Evolutionary conservation across 2,797 vertebrate genomes (phyloP), one percentile per base, ranked within the genome.

Genomic region (Yasuhikotakia modesta): DNA sequence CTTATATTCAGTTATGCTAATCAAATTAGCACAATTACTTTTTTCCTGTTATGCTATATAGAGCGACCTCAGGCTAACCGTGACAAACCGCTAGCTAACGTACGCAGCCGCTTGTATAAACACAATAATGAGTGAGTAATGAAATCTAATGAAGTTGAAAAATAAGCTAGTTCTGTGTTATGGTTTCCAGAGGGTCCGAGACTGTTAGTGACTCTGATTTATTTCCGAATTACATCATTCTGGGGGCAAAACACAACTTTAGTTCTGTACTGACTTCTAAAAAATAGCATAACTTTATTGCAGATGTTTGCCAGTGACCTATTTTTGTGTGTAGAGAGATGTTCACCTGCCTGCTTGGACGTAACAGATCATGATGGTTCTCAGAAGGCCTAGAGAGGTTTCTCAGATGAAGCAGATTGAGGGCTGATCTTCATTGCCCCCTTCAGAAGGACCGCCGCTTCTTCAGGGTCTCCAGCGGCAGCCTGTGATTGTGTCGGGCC

Each of bases 401-500:
- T n/a, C n/a, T n/a, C n/a, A n/a, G n/a, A n/a, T n/a, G n/a, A n/a
- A n/a, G n/a, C n/a, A n/a, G n/a, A n/a, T n/a, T n/a, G n/a, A n/a
- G n/a, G n/a, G n/a, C n/a, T n/a, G n/a, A n/a, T n/a, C n/a, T n/a
- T n/a, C n/a, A n/a, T n/a, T n/a, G n/a, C n/a, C n/a, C n/a, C n/a
- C n/a, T n/a, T n/a, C n/a, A n/a, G n/a, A n/a, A n/a, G n/a, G n/a
- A n/a, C n/a, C n/a, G n/a, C n/a, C n/a, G n/a, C n/a, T n/a, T n/a
- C n/a, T n/a, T n/a, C n/a, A n/a, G n/a, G 73, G 73, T 57, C 24
- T 32, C 5, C 4, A 17, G 35, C 43, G 70, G 70, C 76, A 84
- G 76, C 81, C 75, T 64, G 78, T 83, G 76, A 84, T 82, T 69
- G 71, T 66, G 68, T 75, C 32, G n/a, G 46, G 66, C 76, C 74